Evolutionary conservation across 1,140 invertebrate genomes (phyloP).

Genomic region (Drosophila biarmipes): DNA sequence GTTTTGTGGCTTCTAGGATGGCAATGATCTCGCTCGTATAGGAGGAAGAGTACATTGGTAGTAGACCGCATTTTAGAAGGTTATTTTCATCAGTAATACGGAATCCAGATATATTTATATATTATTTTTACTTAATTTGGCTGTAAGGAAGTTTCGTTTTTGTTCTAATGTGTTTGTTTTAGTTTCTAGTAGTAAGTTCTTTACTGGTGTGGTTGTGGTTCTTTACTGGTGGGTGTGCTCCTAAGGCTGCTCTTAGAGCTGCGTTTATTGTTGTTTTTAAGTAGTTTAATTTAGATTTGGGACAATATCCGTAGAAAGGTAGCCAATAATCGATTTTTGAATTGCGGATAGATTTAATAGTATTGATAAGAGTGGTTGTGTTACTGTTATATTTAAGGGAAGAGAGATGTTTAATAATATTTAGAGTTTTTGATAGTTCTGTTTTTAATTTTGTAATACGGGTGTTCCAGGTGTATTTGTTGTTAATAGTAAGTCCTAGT

Average conservation of each 20-base stretch:
- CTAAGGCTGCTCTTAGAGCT: not conserved
- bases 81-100: not conserved
- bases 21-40: too few species aligned
- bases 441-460: not conserved
- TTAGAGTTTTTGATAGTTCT: not conserved
- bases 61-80: not conserved
- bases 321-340: slow-evolving; percentile 2
- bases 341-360: not conserved
- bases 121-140: not conserved
- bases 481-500: not conserved
- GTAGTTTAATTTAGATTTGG: not conserved
- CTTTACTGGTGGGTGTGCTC: not conserved
- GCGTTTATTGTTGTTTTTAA: not conserved
- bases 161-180: not conserved
- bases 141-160: not conserved
- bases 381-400: not conserved
- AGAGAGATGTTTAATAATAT: not conserved
- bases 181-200: not conserved
- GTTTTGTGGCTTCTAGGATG: too few species aligned
- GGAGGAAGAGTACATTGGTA: too few species aligned
- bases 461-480: not conserved
- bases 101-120: not conserved
- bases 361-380: not conserved
- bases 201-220: not conserved
- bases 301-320: not conserved